Conservation (phyloP, 2,888 invertebrate genomes). For the Conus canariensis region DNA sequence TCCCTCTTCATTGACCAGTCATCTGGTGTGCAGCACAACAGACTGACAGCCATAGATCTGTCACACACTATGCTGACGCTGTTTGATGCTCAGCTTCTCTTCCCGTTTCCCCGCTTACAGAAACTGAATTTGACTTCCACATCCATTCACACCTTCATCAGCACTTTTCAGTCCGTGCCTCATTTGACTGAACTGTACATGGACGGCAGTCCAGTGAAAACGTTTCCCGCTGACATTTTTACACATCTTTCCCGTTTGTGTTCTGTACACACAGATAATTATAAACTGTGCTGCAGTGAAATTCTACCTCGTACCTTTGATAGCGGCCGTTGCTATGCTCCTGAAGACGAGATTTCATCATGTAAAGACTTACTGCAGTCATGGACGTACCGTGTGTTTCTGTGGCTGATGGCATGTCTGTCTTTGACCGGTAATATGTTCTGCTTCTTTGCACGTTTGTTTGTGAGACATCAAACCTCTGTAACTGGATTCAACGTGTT, state of each 20-base stretch:
- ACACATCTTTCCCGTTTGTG: neutral
- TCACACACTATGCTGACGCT: neutral
- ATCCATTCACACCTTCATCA: neutral
- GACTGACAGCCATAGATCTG: neutral
- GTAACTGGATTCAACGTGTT: slow-evolving; percentile 5
- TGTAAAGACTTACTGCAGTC: slow-evolving; percentile 18
- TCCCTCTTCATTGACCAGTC: neutral
- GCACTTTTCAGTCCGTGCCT: neutral
- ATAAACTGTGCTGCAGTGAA: neutral
- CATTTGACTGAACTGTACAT: neutral
- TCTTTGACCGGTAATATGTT: neutral
- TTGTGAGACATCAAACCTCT: neutral
- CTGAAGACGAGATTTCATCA: neutral
- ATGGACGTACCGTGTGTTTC: slow-evolving; percentile 4
- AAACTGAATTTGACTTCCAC: neutral
- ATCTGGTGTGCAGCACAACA: neutral
- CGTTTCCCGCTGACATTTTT: neutral
- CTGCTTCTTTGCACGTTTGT: slow-evolving; percentile 3
- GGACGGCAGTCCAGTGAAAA: neutral
- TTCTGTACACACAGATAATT: neutral
- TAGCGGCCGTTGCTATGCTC: neutral
- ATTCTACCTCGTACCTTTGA: neutral
- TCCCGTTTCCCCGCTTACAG: neutral
- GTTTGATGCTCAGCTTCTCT: neutral
- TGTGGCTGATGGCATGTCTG: slow-evolving; percentile 5